Base-by-base conservation (phyloP, 2,888 invertebrate genomes). In the Petrolisthes cinctipes region DNA sequence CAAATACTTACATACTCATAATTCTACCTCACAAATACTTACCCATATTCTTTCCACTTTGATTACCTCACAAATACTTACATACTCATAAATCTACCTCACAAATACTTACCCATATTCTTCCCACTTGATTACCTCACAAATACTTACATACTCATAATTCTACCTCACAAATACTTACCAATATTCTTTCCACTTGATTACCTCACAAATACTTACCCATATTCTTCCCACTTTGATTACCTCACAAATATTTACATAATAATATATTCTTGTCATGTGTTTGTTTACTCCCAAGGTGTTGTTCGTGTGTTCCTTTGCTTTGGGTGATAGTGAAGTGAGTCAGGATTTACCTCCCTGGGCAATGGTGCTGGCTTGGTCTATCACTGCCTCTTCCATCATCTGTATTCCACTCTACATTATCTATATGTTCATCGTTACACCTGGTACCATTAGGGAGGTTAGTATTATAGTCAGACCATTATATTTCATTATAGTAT, bases 381-480 rank as follows among this genome's bases (percentile, higher is more conserved):
- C 95, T 53, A 94, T 98, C 92, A 97, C 97, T 0, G 95, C 95
- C 82, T 97, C 97, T 79, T 97, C 97, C 53, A 95, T 97, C 90
- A 94, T 96, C 89, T 97, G 96, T 92, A 97, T 98, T 91, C 97
- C 97, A 1, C 92, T 95, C 91, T 93, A 93, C 89, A 92, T 92
- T 37, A 83, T 93, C 86, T 93, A 93, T 91, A 93, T 92, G 90
- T 91, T 93, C 37, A 91, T 92, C 57, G 90, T 87, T 4, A 91
- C 92, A 0, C 90, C 92, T 4, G 92, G 92, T 9, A 91, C 91
- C 4, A 79, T 92, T 57, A 91, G 90, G 82, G 91, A 92, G 91
- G 92, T 92, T 83, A 88, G 91, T 56, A 23, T 9, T 4, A 37
- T 37, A 37, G 37, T 37, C 37, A 17, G 17, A n/a, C 1, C 37